These are phyloP conservation scores for Ctenopoma multispine DNA, from an alignment of 2,797 vertebrate genomes.

Conservation along the genomic window DNA sequence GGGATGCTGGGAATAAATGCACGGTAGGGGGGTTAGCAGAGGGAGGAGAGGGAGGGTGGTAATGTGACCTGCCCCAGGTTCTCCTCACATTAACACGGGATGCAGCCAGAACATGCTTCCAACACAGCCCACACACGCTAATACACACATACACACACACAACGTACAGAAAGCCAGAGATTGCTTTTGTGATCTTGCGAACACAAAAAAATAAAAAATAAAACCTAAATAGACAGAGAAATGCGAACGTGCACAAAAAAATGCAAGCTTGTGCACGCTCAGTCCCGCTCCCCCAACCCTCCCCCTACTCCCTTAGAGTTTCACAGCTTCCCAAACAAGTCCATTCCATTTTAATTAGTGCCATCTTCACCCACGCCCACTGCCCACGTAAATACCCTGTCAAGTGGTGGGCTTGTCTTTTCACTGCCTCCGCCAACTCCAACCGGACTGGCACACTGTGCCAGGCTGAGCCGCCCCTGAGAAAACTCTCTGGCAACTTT, in stretches of 20 bases:
- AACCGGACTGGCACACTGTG: constrained; percentile 66
- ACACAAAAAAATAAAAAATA: constrained; percentile 27
- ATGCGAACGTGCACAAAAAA: constrained; percentile 21
- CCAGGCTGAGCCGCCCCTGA: constrained; percentile 75
- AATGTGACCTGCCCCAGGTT: constrained; percentile 88
- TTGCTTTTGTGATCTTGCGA: constrained; percentile 53
- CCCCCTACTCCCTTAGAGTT: constrained; percentile 74
- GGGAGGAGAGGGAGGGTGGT: constrained; percentile 52
- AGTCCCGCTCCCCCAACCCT: constrained; percentile 10
- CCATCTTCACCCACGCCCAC: constrained; percentile 82
- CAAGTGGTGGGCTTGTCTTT: constrained; percentile 80
- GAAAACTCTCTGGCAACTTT: constrained; percentile 80
- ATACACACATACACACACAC: constrained; percentile 13
- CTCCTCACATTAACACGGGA: constrained; percentile 85
- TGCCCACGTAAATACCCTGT: constrained; percentile 81
- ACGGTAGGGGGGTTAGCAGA: constrained; percentile 67
- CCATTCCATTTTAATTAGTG: constrained; percentile 84
- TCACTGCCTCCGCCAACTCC: constrained; percentile 77
- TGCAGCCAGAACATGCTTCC: constrained; percentile 83
- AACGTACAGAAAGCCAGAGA: constrained; percentile 49
- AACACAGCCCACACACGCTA: constrained; percentile 76
- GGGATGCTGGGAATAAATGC: constrained; percentile 85
- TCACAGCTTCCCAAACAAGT: constrained; percentile 90
- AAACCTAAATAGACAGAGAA: constrained; percentile 21
- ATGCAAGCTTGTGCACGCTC: constrained; percentile 31